These are phyloP conservation scores for Phaethon lepturus DNA, from an alignment of 2,113 vertebrate species.

Conservation along the genomic window DNA sequence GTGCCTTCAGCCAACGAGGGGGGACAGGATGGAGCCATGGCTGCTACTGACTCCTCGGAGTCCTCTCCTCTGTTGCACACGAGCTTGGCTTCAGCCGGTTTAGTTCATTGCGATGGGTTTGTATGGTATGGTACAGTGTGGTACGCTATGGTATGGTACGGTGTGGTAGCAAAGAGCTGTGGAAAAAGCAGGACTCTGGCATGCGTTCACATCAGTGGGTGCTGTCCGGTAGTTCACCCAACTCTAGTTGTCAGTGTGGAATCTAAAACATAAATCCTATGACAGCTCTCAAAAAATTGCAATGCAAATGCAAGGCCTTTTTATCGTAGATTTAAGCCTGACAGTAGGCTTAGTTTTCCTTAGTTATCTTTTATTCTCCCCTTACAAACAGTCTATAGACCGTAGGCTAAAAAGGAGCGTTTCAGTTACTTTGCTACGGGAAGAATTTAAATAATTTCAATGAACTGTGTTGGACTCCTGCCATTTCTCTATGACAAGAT, in stretches of 20 bases:
- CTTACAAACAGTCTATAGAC: neutral
- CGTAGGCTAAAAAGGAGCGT: neutral
- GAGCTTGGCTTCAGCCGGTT: neutral
- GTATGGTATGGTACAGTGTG: too few species aligned
- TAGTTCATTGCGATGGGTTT: neutral
- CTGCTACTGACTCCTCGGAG: neutral
- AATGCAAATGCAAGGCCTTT: neutral
- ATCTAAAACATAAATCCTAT: neutral
- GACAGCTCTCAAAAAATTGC: neutral
- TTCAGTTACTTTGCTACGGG: neutral
- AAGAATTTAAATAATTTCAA: neutral
- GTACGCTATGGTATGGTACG: too few species aligned
- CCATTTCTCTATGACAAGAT: neutral
- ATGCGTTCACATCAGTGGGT: accelerated
- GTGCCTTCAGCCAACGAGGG: neutral
- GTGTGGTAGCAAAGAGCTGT: neutral
- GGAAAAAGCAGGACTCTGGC: neutral
- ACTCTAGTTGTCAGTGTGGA: neutral
- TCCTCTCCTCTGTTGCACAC: neutral
- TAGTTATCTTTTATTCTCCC: neutral
- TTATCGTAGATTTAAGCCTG: neutral
- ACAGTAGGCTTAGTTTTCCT: neutral
- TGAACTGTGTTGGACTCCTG: neutral
- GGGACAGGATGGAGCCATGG: accelerated
- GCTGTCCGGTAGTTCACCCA: neutral